A percentile compares a stretch with the other conserved stretches of the same genome.
Evolutionary conservation across 2,797 vertebrate genomes (phyloP).

Genomic region (Ptychobarbus kaznakovi): DNA sequence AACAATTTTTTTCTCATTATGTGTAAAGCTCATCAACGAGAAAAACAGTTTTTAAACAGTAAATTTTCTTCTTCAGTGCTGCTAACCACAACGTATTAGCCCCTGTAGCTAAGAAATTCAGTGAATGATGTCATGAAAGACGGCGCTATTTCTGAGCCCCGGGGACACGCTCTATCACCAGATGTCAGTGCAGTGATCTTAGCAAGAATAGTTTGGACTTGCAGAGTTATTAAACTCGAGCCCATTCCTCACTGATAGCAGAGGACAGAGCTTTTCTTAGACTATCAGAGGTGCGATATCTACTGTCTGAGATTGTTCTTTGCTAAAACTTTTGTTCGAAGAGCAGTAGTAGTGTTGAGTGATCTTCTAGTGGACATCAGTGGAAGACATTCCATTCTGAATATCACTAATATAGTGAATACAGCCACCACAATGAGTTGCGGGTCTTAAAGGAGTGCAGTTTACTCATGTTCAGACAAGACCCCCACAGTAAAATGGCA

Average conservation of each 20-base stretch:
- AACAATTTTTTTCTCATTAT: not conserved
- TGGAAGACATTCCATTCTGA: conserved; percentile 5
- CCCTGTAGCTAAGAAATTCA: conserved; percentile 37
- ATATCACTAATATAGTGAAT: conserved; percentile 6
- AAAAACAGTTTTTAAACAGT: not conserved
- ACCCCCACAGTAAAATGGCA: conserved; percentile 21
- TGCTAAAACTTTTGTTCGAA: not conserved
- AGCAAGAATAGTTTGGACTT: conserved; percentile 47
- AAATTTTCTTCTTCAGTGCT: conserved; percentile 11
- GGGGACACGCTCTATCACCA: conserved; percentile 51
- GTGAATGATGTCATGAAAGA: conserved; percentile 55
- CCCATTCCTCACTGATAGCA: conserved; percentile 45
- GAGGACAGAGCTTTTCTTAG: conserved; percentile 46
- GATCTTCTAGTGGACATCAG: conserved; percentile 15
- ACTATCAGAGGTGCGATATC: not conserved
- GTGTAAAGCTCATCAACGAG: not conserved
- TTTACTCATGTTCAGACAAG: conserved; percentile 27
- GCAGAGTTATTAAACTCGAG: conserved; percentile 42
- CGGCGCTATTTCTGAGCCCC: conserved; percentile 47
- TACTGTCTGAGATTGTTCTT: not conserved
- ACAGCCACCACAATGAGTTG: not conserved
- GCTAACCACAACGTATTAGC: conserved; percentile 42
- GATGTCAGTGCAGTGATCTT: conserved; percentile 45
- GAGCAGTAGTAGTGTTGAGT: not conserved
- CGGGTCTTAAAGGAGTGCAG: conserved; percentile 2